Evolutionary conservation across 2,113 vertebrate species (phyloP), one percentile per base, ranked within the genome.

Genomic region (Leucopsar rothschildi): DNA sequence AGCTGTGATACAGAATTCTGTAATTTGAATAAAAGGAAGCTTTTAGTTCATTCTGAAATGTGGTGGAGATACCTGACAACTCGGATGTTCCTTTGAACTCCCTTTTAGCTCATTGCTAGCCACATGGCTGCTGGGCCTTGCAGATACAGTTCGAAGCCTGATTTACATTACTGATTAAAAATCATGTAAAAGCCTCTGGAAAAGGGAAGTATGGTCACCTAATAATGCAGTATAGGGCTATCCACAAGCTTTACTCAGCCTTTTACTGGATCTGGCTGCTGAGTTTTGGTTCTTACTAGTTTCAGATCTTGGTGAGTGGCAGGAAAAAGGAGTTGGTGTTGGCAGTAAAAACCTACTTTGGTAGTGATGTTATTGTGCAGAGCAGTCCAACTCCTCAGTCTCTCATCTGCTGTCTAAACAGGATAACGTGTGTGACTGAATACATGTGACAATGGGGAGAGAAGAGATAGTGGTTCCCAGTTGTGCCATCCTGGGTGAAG

Each of bases 81-180:
- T 76, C 76, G 81, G 27, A 42, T 70, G 42, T 88, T 94, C 55
- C 68, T 93, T 92, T 95, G 86, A 94, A 66, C 47, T 80, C 33
- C 12, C 14, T 80, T 81, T 52, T 77, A 78, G 20, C 42, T 81
- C 27, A 20, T 57, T 45, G 42, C 42, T 64, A 65, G 31, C 66
- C 23, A 59, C 39, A 45, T 1, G 3, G 17, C 82, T 85, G 49
- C 45, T 81, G 45, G 35, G 44, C 50, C 27, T 83, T 92, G 69
- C 39, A 69, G 71, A 49, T 86, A 9, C 4, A 82, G 29, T 73
- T 92, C 82, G 86, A 95, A 94, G 71, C 35, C 29, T 61, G 20
- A 77, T 80, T 92, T 77, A 73, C 33, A 5, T 50, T 65, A 27
- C 53, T 77, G 79, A 80, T 77, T 87, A 80, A 93, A 94, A 92